Conservation (phyloP, 1,140 invertebrate species). For the Helicoverpa armigera region DNA sequence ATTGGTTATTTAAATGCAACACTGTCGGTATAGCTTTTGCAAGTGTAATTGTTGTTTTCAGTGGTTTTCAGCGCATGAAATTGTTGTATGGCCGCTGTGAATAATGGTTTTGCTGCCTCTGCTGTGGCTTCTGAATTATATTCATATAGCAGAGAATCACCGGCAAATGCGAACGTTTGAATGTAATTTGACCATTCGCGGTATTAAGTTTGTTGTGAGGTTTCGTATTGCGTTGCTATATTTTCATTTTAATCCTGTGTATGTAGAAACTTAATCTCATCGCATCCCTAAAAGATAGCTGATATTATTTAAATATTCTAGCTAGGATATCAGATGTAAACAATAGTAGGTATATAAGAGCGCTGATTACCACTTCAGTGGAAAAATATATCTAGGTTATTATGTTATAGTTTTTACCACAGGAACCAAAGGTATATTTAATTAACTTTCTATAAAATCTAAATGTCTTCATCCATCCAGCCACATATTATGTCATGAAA, state of each 20-base stretch:
- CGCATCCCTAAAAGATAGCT: too few species aligned
- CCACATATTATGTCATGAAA: too few species aligned
- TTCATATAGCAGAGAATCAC: conserved; percentile 21
- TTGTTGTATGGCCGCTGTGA: conserved; percentile 42
- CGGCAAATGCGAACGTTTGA: neutral
- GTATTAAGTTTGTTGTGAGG: conserved; percentile 8
- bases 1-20: conserved; percentile 60
- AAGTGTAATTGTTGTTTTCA: conserved; percentile 63
- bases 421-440: too few species aligned
- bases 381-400: too few species aligned
- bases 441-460: too few species aligned
- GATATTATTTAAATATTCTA: too few species aligned
- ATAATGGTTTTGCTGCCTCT: conserved; percentile 36
- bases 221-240: neutral
- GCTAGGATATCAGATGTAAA: too few species aligned
- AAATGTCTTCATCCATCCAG: too few species aligned
- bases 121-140: conserved; percentile 24
- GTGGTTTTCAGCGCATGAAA: conserved; percentile 60
- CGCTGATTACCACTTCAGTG: too few species aligned
- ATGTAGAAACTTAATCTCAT: too few species aligned
- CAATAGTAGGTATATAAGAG: too few species aligned
- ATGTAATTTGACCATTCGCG: conserved; percentile 5
- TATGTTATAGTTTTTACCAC: too few species aligned
- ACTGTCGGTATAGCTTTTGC: conserved; percentile 56
- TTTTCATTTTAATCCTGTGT: neutral